phyloP scores from a whole-genome alignment of 1,140 invertebrate genomes.

The Zaprionus capensis region DNA sequence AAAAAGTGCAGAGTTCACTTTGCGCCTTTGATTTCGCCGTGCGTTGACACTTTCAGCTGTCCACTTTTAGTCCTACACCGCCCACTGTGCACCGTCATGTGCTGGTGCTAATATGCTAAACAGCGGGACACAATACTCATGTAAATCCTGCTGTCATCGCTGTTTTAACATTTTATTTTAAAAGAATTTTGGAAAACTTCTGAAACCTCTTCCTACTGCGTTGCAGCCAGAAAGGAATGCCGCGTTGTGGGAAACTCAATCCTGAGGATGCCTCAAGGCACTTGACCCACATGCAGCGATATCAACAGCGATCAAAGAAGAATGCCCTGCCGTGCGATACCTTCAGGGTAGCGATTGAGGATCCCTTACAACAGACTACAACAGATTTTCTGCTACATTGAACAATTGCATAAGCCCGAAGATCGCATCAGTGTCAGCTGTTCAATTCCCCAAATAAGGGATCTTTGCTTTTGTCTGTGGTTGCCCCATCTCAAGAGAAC shows the following conservation, averaged over 20 bases:
- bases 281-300: slow-evolving; percentile 67
- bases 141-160: slow-evolving; percentile 42
- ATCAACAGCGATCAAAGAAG: slow-evolving; percentile 39
- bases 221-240: slow-evolving; percentile 53
- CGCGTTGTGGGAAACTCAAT: slow-evolving; percentile 39
- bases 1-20: slow-evolving; percentile 44
- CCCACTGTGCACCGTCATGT: slow-evolving; percentile 40
- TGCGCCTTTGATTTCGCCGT: slow-evolving; percentile 23
- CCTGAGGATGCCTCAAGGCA: slow-evolving; percentile 33
- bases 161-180: not conserved
- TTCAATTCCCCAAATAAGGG: slow-evolving; percentile 22
- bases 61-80: slow-evolving; percentile 29
- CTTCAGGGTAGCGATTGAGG: slow-evolving; percentile 38
- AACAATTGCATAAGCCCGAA: slow-evolving; percentile 44
- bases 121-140: slow-evolving; percentile 56
- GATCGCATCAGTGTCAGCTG: slow-evolving; percentile 47
- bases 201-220: slow-evolving; percentile 35
- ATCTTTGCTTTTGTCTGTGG: slow-evolving; percentile 20
- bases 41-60: slow-evolving; percentile 78
- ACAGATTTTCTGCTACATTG: slow-evolving; percentile 72
- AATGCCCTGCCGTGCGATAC: slow-evolving; percentile 62
- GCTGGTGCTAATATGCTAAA: slow-evolving; percentile 76
- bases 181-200: not conserved
- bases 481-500: slow-evolving; percentile 10
- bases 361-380: slow-evolving; percentile 15